These are phyloP conservation scores for Saguinus midas DNA, from an alignment of 2,113 vertebrate genomes.

Conservation along the genomic window DNA sequence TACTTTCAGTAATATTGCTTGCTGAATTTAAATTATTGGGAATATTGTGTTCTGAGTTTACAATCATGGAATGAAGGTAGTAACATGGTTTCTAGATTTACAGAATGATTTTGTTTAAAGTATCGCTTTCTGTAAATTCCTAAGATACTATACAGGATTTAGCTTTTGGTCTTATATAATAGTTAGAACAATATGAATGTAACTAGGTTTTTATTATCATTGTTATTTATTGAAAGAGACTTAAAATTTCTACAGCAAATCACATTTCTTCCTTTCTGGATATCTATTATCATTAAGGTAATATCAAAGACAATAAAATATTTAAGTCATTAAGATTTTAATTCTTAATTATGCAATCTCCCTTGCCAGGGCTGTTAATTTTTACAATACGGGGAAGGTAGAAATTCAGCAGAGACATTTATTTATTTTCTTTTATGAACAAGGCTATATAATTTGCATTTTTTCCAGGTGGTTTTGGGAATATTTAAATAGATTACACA, in stretches of 20 bases:
- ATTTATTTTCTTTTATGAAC: constrained; percentile 78
- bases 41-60: constrained; percentile 17
- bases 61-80: background rate
- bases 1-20: constrained; percentile 19
- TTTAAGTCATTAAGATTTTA: constrained; percentile 50
- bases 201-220: background rate
- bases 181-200: background rate
- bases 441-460: constrained; percentile 69
- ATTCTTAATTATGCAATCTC: constrained; percentile 46
- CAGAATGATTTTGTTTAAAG: background rate
- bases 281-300: constrained; percentile 52
- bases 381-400: constrained; percentile 68
- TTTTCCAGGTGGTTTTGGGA: constrained; percentile 73
- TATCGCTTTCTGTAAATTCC: background rate
- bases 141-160: background rate
- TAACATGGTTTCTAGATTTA: background rate
- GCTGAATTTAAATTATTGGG: constrained; percentile 3
- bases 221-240: background rate
- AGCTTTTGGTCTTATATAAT: background rate
- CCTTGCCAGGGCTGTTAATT: constrained; percentile 61
- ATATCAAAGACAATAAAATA: constrained; percentile 56
- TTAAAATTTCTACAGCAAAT: constrained; percentile 26
- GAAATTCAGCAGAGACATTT: constrained; percentile 73
- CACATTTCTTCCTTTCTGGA: background rate
- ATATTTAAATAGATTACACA: constrained; percentile 66